A percentile compares a stretch with the other conserved stretches of the same genome.
Evolutionary conservation across 2,797 vertebrate species (phyloP).

Genomic region (Enteromius fasciolatus): DNA sequence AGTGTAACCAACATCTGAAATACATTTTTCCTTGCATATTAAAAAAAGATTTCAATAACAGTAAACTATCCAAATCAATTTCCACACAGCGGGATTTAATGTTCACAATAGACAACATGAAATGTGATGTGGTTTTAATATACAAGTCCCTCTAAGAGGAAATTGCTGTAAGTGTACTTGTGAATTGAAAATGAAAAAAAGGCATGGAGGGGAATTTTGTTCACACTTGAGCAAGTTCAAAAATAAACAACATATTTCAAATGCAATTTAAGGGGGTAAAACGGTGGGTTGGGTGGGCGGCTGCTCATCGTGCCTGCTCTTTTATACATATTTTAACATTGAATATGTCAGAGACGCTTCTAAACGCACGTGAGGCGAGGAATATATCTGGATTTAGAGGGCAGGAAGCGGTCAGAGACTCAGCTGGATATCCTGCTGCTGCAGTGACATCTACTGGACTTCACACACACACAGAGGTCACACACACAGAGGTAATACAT

Average conservation of each 20-base stretch:
- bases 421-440: constrained; percentile 69
- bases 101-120: background rate
- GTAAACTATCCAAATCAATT: background rate
- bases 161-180: constrained; percentile 24
- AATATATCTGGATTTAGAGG: background rate
- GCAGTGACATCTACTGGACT: constrained; percentile 83
- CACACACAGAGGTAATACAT: background rate
- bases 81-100: background rate
- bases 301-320: background rate
- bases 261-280: constrained; percentile 10
- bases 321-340: constrained; percentile 16
- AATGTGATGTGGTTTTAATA: constrained; percentile 7
- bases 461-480: constrained; percentile 23
- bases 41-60: background rate
- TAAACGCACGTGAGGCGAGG: background rate
- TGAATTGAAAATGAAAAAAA: constrained; percentile 41
- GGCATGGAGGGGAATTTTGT: constrained; percentile 19
- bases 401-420: constrained; percentile 64
- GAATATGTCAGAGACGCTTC: background rate
- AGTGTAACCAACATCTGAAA: background rate
- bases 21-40: background rate
- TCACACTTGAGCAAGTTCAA: constrained; percentile 32
- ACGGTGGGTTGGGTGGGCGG: background rate
- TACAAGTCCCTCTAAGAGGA: constrained; percentile 23
- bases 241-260: constrained; percentile 30